These are phyloP conservation scores for Xiphorhynchus elegans DNA, from an alignment of 2,113 vertebrate genomes.

Conservation along the genomic window DNA sequence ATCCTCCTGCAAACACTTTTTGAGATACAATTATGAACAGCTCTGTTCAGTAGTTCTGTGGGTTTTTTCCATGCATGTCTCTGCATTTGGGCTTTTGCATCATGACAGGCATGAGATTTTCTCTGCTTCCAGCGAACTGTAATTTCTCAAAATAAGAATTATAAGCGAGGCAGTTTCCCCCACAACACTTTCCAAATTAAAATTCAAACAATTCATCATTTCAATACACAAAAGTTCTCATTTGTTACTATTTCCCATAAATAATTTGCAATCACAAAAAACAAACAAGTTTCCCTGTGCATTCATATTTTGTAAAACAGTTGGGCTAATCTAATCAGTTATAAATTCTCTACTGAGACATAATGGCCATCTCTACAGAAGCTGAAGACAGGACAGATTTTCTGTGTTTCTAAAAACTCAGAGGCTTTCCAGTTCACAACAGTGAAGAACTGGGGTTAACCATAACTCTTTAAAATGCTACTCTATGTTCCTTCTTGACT, in stretches of 20 bases:
- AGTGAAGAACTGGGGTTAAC: background rate
- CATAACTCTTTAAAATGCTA: background rate
- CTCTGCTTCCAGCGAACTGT: background rate
- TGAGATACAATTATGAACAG: background rate
- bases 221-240: background rate
- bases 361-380: background rate
- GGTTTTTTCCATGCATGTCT: rapidly evolving
- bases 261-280: background rate
- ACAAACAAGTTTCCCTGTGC: background rate
- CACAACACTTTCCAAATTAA: background rate
- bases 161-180: background rate
- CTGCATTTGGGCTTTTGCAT: background rate
- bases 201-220: background rate
- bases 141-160: background rate
- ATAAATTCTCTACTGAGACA: background rate
- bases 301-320: background rate
- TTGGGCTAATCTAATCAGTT: background rate
- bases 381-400: background rate
- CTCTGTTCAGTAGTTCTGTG: background rate
- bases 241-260: background rate
- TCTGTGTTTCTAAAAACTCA: background rate
- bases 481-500: background rate
- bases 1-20: background rate
- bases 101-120: background rate
- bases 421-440: background rate